phyloP scores from a whole-genome alignment of 2,888 invertebrate species.

The Pantelozetes paolii region DNA sequence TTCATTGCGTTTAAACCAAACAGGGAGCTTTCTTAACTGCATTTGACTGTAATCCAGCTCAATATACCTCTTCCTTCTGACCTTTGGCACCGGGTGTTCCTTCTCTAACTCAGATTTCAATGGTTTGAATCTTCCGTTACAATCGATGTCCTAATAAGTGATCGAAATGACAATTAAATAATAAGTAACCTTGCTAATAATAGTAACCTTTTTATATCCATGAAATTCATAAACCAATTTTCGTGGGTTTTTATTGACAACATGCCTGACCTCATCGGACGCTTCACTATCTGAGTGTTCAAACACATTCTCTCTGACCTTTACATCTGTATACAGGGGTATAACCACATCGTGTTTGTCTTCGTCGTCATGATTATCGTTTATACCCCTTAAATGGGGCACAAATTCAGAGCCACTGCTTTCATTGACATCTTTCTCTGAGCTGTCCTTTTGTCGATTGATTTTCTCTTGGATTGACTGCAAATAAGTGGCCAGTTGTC shows the following conservation, averaged over 20 bases:
- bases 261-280: background rate
- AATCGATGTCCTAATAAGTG: background rate
- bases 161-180: background rate
- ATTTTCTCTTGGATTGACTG: background rate
- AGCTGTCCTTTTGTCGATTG: background rate
- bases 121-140: constrained; percentile 8
- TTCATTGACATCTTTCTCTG: background rate
- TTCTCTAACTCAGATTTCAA: background rate
- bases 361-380: background rate
- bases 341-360: constrained; percentile 1
- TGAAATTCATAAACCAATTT: background rate
- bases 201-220: constrained; percentile 7
- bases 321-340: background rate
- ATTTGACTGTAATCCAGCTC: constrained; percentile 29
- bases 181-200: too few relatives aligned
- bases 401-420: background rate
- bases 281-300: background rate
- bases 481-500: constrained; percentile 18
- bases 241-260: background rate
- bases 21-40: constrained; percentile 22
- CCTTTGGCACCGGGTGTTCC: background rate
- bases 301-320: background rate
- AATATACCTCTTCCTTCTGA: constrained; percentile 5
- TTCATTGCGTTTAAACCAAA: constrained; percentile 1
- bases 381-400: too few relatives aligned